Evolutionary conservation across 2,113 vertebrate species (phyloP).

Genomic region (Polyodon spathula): DNA sequence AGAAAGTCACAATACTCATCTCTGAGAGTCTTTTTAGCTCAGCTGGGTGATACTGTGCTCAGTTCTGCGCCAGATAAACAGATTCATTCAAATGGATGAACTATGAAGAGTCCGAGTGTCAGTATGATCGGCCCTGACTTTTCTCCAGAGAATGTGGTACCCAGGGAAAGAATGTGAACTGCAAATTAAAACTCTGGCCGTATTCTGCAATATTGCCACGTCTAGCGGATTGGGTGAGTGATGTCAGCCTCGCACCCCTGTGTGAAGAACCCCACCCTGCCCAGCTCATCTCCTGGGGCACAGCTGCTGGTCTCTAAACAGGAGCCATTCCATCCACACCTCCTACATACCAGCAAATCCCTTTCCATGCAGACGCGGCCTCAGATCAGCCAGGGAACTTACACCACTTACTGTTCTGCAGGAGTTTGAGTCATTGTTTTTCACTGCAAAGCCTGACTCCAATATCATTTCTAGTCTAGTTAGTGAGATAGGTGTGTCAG

Average conservation of each 20-base stretch:
- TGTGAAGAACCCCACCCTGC: slow-evolving; percentile 33
- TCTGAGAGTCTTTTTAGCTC: too few relatives aligned
- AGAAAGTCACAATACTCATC: too few relatives aligned
- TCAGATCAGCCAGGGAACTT: too few relatives aligned
- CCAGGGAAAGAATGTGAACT: slow-evolving; percentile 24
- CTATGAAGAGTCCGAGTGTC: slow-evolving; percentile 21
- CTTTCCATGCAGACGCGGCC: too few relatives aligned
- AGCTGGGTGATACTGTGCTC: too few relatives aligned
- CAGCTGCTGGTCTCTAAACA: slow-evolving; percentile 18
- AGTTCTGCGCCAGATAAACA: too few relatives aligned
- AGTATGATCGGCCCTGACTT: slow-evolving; percentile 11
- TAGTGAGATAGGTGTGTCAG: too few relatives aligned
- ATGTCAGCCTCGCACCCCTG: slow-evolving; percentile 31
- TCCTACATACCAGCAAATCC: slow-evolving; percentile 18
- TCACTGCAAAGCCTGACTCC: too few relatives aligned
- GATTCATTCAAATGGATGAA: too few relatives aligned
- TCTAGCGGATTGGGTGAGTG: slow-evolving; percentile 13
- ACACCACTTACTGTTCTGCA: too few relatives aligned
- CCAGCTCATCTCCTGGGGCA: slow-evolving; percentile 29
- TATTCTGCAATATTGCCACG: slow-evolving; percentile 21
- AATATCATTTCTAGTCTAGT: too few relatives aligned
- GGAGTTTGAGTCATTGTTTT: too few relatives aligned
- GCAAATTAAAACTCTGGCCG: slow-evolving; percentile 30
- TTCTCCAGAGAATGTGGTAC: slow-evolving; percentile 19
- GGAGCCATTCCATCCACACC: slow-evolving; percentile 11